Evolutionary conservation across 2,888 invertebrate species (phyloP).

Genomic region (Mesorhabditis belari): DNA sequence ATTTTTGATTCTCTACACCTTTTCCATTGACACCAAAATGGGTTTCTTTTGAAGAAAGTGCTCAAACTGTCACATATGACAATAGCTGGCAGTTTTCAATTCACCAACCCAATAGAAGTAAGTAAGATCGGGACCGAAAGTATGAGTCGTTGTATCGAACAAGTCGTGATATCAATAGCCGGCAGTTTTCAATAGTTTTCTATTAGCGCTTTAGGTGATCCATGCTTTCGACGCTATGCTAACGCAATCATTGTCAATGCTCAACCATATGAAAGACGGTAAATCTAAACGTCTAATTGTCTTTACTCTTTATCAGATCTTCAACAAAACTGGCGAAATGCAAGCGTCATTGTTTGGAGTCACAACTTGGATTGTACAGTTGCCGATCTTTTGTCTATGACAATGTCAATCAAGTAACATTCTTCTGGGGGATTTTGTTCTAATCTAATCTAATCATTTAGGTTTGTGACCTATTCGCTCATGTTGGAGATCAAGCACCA

Average conservation of each 20-base stretch:
- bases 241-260: constrained; percentile 52
- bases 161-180: too few species aligned
- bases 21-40: too few species aligned
- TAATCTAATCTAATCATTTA: constrained; percentile 7
- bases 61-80: too few species aligned
- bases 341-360: constrained; percentile 46
- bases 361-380: constrained; percentile 46
- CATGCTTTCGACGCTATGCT: constrained; percentile 50
- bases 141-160: too few species aligned
- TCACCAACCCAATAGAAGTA: too few species aligned
- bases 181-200: too few species aligned
- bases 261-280: constrained; percentile 52
- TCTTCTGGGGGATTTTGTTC: neutral
- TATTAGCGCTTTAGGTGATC: constrained; percentile 49
- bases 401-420: constrained; percentile 45
- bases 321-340: constrained; percentile 40
- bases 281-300: neutral
- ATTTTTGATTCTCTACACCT: too few species aligned
- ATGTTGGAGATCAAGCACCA: constrained; percentile 47
- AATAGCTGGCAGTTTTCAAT: too few species aligned
- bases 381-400: constrained; percentile 53
- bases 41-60: too few species aligned
- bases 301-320: constrained; percentile 8
- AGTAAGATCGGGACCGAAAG: too few species aligned
- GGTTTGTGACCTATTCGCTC: constrained; percentile 53